These are phyloP conservation scores for Euschistus heros DNA, from an alignment of 1,140 invertebrate genomes.

Conservation along the genomic window DNA sequence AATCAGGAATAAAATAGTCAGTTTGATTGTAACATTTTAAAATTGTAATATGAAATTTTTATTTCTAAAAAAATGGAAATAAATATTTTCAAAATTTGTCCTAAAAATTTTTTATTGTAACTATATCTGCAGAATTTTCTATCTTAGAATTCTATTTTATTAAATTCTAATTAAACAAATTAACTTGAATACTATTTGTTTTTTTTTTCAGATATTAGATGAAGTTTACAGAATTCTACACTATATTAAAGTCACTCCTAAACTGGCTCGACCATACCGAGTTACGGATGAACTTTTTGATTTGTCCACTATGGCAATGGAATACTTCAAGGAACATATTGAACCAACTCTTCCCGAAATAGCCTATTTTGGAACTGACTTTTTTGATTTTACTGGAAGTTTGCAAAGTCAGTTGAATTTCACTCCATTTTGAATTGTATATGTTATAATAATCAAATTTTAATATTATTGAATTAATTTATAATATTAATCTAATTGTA, in stretches of 20 bases:
- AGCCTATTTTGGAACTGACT: constrained; percentile 73
- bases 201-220: constrained; percentile 47
- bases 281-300: constrained; percentile 86
- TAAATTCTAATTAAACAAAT: no score
- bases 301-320: constrained; percentile 85
- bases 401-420: constrained; percentile 47
- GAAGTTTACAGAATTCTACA: constrained; percentile 71
- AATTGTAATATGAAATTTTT: no score
- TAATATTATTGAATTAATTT: not conserved
- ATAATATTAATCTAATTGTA: not conserved
- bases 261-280: constrained; percentile 69
- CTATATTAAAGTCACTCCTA: constrained; percentile 70
- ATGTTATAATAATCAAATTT: not conserved
- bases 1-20: no score
- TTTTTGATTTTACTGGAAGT: constrained; percentile 52
- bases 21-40: no score
- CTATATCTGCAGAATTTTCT: no score
- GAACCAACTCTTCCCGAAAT: constrained; percentile 77
- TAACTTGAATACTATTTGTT: no score
- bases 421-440: not conserved
- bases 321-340: constrained; percentile 83
- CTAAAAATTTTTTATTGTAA: no score
- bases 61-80: no score
- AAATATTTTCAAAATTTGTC: no score
- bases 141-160: no score